Conservation (phyloP, 2,113 vertebrate species). For the Daboia siamensis region DNA sequence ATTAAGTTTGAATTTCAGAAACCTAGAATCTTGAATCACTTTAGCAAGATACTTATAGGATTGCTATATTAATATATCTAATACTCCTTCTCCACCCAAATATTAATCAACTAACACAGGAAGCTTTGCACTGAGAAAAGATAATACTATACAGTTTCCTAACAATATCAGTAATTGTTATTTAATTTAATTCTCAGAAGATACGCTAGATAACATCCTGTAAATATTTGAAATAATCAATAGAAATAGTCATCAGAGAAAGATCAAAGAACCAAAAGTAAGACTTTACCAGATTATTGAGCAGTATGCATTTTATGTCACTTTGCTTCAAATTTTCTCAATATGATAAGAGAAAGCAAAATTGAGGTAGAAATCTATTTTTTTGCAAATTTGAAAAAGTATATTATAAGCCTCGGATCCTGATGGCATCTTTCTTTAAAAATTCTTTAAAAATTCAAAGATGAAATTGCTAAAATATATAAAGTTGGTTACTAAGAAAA, state of each 20-base stretch:
- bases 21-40: slow-evolving; percentile 39
- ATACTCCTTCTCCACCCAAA: background rate
- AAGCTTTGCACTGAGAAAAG: slow-evolving; percentile 52
- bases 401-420: background rate
- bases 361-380: background rate
- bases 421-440: background rate
- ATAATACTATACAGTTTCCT: background rate
- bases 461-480: background rate
- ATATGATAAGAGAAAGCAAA: background rate
- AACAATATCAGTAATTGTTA: slow-evolving; percentile 12
- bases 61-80: background rate
- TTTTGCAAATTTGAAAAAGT: background rate
- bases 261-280: background rate
- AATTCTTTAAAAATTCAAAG: background rate
- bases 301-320: background rate
- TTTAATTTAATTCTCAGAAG: background rate
- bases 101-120: slow-evolving; percentile 44
- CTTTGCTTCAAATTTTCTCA: background rate
- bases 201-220: background rate
- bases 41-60: background rate
- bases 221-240: background rate
- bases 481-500: background rate
- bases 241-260: background rate
- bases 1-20: background rate
- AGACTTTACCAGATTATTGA: background rate